phyloP scores from a whole-genome alignment of 37 sponge, comb jelly and placozoan genomes.

The Trichoplax adhaerens region DNA sequence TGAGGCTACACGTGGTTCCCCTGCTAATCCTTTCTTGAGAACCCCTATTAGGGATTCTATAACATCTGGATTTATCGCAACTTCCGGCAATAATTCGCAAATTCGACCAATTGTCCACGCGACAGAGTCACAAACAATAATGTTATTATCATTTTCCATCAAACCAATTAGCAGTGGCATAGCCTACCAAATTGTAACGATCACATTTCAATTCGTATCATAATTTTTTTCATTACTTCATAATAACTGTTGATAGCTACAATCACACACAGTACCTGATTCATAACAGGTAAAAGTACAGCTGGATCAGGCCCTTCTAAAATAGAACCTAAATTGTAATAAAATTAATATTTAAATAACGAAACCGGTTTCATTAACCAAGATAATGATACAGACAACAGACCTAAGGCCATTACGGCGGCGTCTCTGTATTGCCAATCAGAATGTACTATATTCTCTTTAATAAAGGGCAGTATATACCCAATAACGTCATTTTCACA shows the following conservation, averaged over 20 bases:
- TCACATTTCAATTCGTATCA: neutral
- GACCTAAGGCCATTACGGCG: slow-evolving; percentile 78
- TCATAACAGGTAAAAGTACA: slow-evolving; percentile 13
- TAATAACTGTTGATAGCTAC: neutral
- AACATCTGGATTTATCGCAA: slow-evolving; percentile 32
- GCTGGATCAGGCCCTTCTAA: slow-evolving; percentile 37
- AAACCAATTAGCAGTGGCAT: slow-evolving; percentile 39
- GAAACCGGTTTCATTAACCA: neutral
- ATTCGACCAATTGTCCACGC: slow-evolving; percentile 93
- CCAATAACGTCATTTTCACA: slow-evolving; percentile 62
- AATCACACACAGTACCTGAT: neutral
- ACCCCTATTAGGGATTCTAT: slow-evolving; percentile 44
- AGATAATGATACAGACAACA: neutral
- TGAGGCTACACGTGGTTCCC: slow-evolving; percentile 83
- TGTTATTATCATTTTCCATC: slow-evolving; percentile 46
- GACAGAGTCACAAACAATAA: slow-evolving; percentile 83
- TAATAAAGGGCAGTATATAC: slow-evolving; percentile 47
- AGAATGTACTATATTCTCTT: slow-evolving; percentile 26
- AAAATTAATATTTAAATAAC: slow-evolving; percentile 1
- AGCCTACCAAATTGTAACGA: slow-evolving; percentile 18
- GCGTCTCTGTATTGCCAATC: slow-evolving; percentile 88
- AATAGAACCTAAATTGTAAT: slow-evolving; percentile 1
- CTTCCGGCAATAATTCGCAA: slow-evolving; percentile 67
- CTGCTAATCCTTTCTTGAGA: slow-evolving; percentile 39
- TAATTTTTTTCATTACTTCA: neutral